Conservation (phyloP, 2,797 vertebrate genomes). For the Crax fasciolata region DNA sequence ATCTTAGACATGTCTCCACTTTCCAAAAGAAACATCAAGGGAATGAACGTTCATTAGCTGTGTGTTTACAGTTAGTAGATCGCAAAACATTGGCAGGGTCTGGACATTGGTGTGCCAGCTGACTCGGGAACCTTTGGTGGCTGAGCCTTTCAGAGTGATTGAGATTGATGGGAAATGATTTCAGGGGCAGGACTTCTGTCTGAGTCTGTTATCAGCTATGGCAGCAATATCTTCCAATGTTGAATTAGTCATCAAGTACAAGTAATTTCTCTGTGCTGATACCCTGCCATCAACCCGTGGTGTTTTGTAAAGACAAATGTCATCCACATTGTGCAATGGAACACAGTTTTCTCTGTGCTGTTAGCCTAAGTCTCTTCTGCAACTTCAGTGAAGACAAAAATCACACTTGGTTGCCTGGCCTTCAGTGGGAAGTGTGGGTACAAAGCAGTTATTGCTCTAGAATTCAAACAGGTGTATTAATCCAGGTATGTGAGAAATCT, state of each 20-base stretch:
- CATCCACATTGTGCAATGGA: not conserved
- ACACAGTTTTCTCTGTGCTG: not conserved
- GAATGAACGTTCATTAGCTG: slow-evolving; percentile 56
- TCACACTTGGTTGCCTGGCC: not conserved
- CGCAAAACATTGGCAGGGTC: slow-evolving; percentile 55
- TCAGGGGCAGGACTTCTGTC: slow-evolving; percentile 28
- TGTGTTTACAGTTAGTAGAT: slow-evolving; percentile 69
- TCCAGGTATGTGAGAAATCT: not conserved
- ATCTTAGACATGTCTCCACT: slow-evolving; percentile 10
- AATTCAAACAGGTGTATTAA: not conserved
- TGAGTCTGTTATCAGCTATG: slow-evolving; percentile 28
- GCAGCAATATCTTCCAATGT: not conserved
- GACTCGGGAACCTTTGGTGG: slow-evolving; percentile 57
- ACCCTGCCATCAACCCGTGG: not conserved
- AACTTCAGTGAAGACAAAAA: not conserved
- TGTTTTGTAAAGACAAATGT: slow-evolving; percentile 30
- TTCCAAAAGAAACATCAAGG: slow-evolving; percentile 54
- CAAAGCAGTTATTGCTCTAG: not conserved
- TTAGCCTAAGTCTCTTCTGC: not conserved
- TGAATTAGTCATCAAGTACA: slow-evolving; percentile 41
- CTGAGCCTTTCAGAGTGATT: slow-evolving; percentile 50
- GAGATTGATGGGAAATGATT: slow-evolving; percentile 56
- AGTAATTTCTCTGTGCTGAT: not conserved
- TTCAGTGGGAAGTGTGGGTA: not conserved
- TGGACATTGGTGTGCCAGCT: slow-evolving; percentile 40